Base-by-base conservation (phyloP, 2,113 vertebrate genomes). In the Stegostoma tigrinum region DNA sequence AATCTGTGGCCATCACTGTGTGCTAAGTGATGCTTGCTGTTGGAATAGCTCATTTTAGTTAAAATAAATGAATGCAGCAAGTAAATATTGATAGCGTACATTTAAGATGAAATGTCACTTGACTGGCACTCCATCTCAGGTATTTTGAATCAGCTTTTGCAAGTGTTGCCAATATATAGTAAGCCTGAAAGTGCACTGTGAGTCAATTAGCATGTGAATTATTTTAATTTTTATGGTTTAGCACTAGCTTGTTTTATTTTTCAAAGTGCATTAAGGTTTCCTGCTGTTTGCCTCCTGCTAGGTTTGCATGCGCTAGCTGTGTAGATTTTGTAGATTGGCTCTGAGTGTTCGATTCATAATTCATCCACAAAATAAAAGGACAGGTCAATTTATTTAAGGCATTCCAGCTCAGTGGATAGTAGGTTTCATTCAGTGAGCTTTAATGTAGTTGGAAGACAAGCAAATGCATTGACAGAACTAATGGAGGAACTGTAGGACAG, bases 41-140 rank as follows among this genome's bases (percentile, higher is more conserved):
- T n/a, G 55, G 55, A 91, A n/a, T 91, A 91, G 87, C 27, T 91
- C 15, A 61, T 64, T 91, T 91, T 55, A 91, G 87, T 61, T 55
- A 91, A 91, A 90, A 64, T 91, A 91, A 34, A 17, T 30, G 30
- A 91, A 55, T 64, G 52, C 52, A 64, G 55, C 55, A 91, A 55
- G 12, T 34, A 91, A 91, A n/a, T 64, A 91, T 91, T 91, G 87
- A 91, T n/a, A 19, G 55, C 34, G 12, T 30, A 91, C 38, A 64
- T 61, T n/a, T n/a, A 64, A 64, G 52, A 64, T 61, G 55, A 91
- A 15, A 15, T n/a, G 55, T n/a, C 87, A 91, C 3, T 91, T 64
- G 61, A 64, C 27, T 34, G 87, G 34, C 14, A 52, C 27, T n/a
- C 52, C 14, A 30, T 34, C 14, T 90, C 27, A 61, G 24, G 48